Evolutionary conservation across 2,113 vertebrate genomes (phyloP).

Genomic region (Garra rufa): DNA sequence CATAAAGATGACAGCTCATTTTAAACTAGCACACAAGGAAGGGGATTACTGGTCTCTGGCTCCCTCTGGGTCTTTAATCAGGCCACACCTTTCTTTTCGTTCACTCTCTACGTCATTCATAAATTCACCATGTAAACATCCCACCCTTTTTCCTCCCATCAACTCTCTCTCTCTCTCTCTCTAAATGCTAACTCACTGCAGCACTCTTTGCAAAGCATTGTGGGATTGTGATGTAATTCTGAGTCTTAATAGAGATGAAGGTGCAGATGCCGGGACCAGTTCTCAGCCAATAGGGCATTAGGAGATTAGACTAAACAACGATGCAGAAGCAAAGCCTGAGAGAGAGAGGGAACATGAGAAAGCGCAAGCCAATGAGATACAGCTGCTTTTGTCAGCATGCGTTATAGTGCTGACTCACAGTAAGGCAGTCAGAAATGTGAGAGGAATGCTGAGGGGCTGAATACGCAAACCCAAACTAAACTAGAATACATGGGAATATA

Average conservation of each 20-base stretch:
- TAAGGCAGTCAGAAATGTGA: constrained; percentile 10
- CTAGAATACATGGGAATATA: no score
- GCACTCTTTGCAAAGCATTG: constrained; percentile 43
- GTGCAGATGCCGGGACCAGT: background rate
- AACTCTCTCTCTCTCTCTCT: constrained; percentile 9
- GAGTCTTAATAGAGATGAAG: background rate
- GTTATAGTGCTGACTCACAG: constrained; percentile 54
- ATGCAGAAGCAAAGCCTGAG: background rate
- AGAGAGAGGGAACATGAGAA: background rate
- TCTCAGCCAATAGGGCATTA: constrained; percentile 40
- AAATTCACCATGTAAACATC: background rate
- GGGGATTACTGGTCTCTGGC: constrained; percentile 22
- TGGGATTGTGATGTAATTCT: constrained; percentile 32
- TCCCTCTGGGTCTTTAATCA: background rate
- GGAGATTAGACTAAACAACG: constrained; percentile 26
- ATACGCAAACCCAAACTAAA: no score
- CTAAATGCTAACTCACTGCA: constrained; percentile 32
- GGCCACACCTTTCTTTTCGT: background rate
- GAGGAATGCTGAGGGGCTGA: background rate
- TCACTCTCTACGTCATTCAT: constrained; percentile 3
- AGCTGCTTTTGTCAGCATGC: constrained; percentile 33
- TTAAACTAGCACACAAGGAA: constrained; percentile 14
- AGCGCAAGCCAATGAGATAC: constrained; percentile 14
- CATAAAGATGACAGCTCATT: constrained; percentile 17
- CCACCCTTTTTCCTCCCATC: background rate